Percentiles rank a stretch among this genome's conserved stretches.
Conservation (phyloP, 2,797 vertebrate species). For the Spondyliosoma cantharus region DNA sequence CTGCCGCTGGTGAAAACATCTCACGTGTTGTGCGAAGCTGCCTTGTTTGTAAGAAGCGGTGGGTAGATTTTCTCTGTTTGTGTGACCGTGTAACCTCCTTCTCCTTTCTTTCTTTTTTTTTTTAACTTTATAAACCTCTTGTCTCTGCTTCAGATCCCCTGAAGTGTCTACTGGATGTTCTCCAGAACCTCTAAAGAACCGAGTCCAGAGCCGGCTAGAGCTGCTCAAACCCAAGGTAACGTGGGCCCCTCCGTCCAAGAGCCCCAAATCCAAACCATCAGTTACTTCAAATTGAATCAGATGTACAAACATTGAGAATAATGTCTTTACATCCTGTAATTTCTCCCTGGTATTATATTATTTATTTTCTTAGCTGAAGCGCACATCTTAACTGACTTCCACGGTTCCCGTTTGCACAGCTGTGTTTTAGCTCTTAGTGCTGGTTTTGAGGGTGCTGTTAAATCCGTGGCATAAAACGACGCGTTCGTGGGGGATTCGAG, state of each 20-base stretch:
- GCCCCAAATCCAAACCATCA: constrained; percentile 66
- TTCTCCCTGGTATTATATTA: constrained; percentile 78
- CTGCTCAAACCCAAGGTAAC: constrained; percentile 89
- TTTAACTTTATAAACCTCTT: constrained; percentile 55
- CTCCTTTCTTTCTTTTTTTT: not conserved
- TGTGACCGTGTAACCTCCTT: constrained; percentile 42
- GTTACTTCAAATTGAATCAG: constrained; percentile 80
- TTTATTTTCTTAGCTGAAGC: constrained; percentile 81
- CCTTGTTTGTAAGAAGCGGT: constrained; percentile 9
- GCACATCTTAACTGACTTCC: constrained; percentile 77
- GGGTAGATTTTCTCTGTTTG: constrained; percentile 29
- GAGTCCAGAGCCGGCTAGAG: constrained; percentile 82
- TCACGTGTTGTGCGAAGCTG: constrained; percentile 10
- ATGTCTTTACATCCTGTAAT: constrained; percentile 82
- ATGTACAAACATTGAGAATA: constrained; percentile 81
- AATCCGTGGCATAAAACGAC: constrained; percentile 63
- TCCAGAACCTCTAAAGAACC: constrained; percentile 87
- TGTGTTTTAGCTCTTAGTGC: constrained; percentile 74
- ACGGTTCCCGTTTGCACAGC: constrained; percentile 79
- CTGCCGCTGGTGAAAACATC: constrained; percentile 29
- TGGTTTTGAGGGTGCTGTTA: constrained; percentile 57
- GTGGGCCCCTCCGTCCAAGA: constrained; percentile 57
- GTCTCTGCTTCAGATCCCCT: constrained; percentile 84
- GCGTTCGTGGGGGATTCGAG: constrained; percentile 58
- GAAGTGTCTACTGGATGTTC: constrained; percentile 82